Percentiles rank a stretch among this genome's conserved stretches.
phyloP scores from a whole-genome alignment of 2,888 invertebrate genomes.

The Tetramorium bicarinatum region DNA sequence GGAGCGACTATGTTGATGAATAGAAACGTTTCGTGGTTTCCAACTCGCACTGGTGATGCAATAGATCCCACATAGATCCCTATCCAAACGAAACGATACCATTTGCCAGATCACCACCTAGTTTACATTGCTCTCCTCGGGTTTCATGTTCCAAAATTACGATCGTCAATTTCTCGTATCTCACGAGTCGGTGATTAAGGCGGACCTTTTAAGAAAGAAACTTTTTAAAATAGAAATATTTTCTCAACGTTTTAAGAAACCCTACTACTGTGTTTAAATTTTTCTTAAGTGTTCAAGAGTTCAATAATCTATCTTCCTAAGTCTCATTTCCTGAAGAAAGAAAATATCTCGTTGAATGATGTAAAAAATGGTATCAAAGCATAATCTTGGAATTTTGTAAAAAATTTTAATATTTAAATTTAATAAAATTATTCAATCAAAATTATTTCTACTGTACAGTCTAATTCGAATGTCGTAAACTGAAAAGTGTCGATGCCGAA shows the following conservation, averaged over 20 bases:
- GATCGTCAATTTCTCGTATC: conserved; percentile 36
- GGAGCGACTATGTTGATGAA: conserved; percentile 63
- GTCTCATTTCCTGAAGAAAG: neutral
- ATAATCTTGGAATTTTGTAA: neutral
- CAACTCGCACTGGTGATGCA: conserved; percentile 43
- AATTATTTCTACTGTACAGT: neutral
- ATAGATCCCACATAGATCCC: conserved; percentile 37
- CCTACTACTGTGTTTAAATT: neutral
- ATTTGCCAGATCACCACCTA: conserved; percentile 10
- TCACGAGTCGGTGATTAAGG: conserved; percentile 22
- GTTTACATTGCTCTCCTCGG: conserved; percentile 46
- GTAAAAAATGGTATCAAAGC: neutral
- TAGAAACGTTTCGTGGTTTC: conserved; percentile 67
- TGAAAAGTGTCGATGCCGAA: neutral
- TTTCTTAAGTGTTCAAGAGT: neutral
- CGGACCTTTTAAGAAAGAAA: conserved; percentile 2
- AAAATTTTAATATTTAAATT: neutral
- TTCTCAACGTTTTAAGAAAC: conserved; percentile 13
- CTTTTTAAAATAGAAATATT: conserved; percentile 40
- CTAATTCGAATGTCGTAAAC: neutral
- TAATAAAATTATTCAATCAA: neutral
- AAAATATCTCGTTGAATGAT: neutral
- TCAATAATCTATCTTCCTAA: neutral
- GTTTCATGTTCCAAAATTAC: conserved; percentile 44
- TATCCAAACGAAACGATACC: conserved; percentile 35